Base-by-base conservation (phyloP, 2,888 invertebrate genomes). In the Colostygia pectinataria region DNA sequence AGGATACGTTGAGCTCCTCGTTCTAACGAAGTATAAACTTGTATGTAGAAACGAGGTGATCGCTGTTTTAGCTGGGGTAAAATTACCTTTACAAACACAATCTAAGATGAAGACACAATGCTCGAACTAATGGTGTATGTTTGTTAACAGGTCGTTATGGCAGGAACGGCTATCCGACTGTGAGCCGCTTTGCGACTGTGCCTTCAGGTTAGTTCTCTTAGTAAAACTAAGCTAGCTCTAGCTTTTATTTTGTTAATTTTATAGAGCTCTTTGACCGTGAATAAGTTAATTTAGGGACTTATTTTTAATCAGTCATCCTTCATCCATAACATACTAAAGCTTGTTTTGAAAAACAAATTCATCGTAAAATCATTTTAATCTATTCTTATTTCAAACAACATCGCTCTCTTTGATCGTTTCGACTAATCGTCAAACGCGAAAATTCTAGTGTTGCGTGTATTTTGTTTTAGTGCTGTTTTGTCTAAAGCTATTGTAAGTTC, bases 101-200 rank as follows among this genome's bases (percentile, higher is more conserved):
- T n/a, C n/a, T n/a, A n/a, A n/a, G n/a, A n/a, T n/a, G n/a, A n/a
- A n/a, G n/a, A n/a, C n/a, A n/a, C n/a, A n/a, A 42, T 45, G 31
- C 38, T 46, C 29, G n/a, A 36, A 28, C 38, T 61, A 53, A 59
- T 62, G 38, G 37, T 53, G 61, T 50, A 37, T 32, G 58, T 64
- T 71, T 69, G 66, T 74, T 71, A 41, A 58, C 76, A 80, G 83
- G 74, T 61, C 59, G 65, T 53, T 52, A 74, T 79, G 74, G 66
- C 67, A 57, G 57, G 58, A 47, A 64, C 61, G 64, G 65, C 59
- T 59, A 34, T 60, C 58, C 52, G 58, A 63, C 60, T 66, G 53
- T 71, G 68, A 61, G 60, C 63, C 63, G 59, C 60, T 52, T 64
- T 65, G 57, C 61, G 63, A 59, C 59, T 67, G 66, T 61, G 62